Base-by-base conservation (phyloP, 2,888 invertebrate genomes). In the Drosophila kambysellisi region DNA sequence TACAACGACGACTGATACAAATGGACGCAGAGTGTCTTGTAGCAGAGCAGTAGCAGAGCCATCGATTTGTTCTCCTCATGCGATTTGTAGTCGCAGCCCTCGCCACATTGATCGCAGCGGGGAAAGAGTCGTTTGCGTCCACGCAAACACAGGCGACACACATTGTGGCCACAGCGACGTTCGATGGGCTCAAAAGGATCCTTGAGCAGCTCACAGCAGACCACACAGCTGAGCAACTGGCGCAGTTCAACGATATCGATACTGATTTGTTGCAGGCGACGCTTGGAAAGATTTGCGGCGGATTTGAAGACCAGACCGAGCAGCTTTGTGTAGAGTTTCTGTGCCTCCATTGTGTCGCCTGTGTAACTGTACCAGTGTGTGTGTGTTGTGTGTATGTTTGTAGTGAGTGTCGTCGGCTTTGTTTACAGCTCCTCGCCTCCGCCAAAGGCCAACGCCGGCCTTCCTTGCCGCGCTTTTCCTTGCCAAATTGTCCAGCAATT, bases 221-320 rank as follows among this genome's bases (percentile, higher is more conserved):
- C 98, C 66, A 96, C 97, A 94, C 98, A 98, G 82, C 97, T 96
- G 87, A 98, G 94, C 76, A 97, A 96, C 92, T 97, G 97, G 69
- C 98, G 95, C 91, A 98, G 94, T 94, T 97, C 97, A 7, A 97
- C 97, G 83, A 98, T 95, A 89, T 97, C 95, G 85, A 96, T 95
- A 93, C 96, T 96, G 85, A 98, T 94, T 94, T 98, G 97, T 62
- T 95, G 95, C 96, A 97, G 96, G 91, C 95, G 95, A 81, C 95
- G 95, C 92, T 96, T 96, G 35, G 81, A 86, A 7, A 81, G 52
- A 53, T 75, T 53, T 0, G 79, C 53, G 6, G 70, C 48, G 0
- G 83, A 69, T 11, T 76, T 80, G 15, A 86, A n/a, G 9, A 86
- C 53, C 15, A 90, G 48, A n/a, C 70, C 52, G 20, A 68, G 64